Conservation (phyloP, 2,797 vertebrate species). For the Falco peregrinus region DNA sequence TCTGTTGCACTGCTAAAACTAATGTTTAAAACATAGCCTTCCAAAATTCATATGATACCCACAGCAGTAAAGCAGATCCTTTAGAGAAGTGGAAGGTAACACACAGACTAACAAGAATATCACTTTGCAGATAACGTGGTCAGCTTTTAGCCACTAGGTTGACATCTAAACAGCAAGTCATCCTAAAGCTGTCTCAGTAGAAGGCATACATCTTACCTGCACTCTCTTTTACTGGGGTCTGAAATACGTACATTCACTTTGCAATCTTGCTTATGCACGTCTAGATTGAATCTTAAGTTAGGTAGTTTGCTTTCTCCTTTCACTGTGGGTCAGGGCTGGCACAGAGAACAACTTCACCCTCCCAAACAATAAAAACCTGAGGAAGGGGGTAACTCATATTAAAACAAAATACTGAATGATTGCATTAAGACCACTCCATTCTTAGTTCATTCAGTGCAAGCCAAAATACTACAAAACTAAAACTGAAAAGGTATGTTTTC, state of each 20-base stretch:
- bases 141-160: background rate
- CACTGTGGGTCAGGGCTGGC: background rate
- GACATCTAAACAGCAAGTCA: background rate
- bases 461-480: background rate
- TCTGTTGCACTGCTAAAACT: background rate
- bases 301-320: background rate
- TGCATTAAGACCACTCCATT: background rate
- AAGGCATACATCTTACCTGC: too few relatives aligned
- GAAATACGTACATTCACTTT: accelerated
- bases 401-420: background rate
- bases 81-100: background rate
- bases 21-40: background rate
- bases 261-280: background rate
- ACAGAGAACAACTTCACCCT: background rate
- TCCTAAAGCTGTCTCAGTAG: background rate
- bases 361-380: background rate
- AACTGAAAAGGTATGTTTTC: background rate
- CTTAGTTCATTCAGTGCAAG: background rate
- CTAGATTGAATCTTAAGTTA: background rate
- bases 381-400: background rate
- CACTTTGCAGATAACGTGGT: background rate
- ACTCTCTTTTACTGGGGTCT: background rate
- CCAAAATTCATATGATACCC: background rate
- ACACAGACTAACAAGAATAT: background rate
- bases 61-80: background rate